Evolutionary conservation across 2,113 vertebrate species (phyloP).

Genomic region (Otus sunia): DNA sequence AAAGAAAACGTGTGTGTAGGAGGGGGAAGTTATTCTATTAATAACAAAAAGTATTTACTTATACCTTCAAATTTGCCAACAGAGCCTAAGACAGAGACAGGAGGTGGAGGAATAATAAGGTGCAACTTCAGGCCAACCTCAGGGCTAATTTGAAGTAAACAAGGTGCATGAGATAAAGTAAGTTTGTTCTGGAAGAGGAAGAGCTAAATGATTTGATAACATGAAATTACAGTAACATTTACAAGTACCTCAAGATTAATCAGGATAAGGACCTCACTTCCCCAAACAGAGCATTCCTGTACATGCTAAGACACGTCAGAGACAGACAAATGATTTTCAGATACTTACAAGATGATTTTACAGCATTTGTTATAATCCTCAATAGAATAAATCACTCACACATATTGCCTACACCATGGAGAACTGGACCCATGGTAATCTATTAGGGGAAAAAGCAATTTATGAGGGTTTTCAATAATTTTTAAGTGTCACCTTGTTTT

Average conservation of each 20-base stretch:
- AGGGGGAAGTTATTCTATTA: constrained; percentile 44
- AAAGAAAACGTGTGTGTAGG: constrained; percentile 45
- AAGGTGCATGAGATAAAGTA: constrained; percentile 57
- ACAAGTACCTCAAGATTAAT: constrained; percentile 36
- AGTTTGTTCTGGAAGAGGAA: constrained; percentile 51
- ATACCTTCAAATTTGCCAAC: background rate
- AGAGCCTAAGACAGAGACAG: constrained; percentile 29
- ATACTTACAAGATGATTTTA: constrained; percentile 18
- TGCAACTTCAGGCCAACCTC: constrained; percentile 61
- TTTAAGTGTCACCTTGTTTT: background rate
- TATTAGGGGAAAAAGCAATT: background rate
- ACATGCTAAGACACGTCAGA: constrained; percentile 18
- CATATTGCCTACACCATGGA: background rate
- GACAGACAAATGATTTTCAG: constrained; percentile 13
- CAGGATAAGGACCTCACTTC: constrained; percentile 49
- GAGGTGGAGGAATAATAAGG: constrained; percentile 43
- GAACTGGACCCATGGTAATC: background rate
- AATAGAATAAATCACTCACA: background rate
- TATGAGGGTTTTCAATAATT: background rate
- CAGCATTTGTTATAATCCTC: background rate
- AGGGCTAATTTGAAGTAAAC: constrained; percentile 66
- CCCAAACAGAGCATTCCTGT: constrained; percentile 48
- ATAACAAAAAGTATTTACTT: constrained; percentile 59
- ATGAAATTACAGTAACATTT: constrained; percentile 52
- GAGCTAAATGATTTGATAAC: constrained; percentile 46